Conservation (phyloP, 2,113 vertebrate species). For the Mormoops blainvillei region DNA sequence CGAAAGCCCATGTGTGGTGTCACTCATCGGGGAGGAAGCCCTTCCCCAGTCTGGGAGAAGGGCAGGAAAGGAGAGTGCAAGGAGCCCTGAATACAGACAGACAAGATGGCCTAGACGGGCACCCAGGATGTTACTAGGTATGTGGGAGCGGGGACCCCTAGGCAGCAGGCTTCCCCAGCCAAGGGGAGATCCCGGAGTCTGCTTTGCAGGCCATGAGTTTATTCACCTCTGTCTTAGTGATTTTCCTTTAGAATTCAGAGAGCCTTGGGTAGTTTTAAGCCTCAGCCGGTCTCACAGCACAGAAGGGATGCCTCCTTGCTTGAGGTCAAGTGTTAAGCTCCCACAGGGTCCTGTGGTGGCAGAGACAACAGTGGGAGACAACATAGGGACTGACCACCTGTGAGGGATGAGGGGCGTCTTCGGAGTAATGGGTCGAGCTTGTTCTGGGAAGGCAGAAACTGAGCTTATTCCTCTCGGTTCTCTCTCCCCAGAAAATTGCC, state of each 20-base stretch:
- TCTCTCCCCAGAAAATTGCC: constrained; percentile 86
- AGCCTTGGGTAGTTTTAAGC: neutral
- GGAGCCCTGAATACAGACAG: neutral
- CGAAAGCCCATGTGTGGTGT: neutral
- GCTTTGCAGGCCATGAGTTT: neutral
- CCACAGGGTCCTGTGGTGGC: neutral
- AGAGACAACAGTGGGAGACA: neutral
- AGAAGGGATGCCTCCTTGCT: neutral
- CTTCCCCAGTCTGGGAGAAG: neutral
- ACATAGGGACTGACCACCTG: neutral
- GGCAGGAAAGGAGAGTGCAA: neutral
- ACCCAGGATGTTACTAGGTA: neutral
- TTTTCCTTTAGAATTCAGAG: constrained; percentile 16
- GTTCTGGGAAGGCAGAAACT: neutral
- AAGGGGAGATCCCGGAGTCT: neutral
- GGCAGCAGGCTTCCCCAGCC: neutral
- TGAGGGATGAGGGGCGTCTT: neutral
- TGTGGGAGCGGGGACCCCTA: neutral
- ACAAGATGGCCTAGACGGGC: neutral
- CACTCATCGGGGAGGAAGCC: neutral
- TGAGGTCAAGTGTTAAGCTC: neutral
- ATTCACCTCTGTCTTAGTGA: neutral
- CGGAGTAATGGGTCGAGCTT: neutral
- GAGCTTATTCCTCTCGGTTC: neutral
- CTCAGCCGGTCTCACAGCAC: neutral